Evolutionary conservation across 2,888 invertebrate genomes (phyloP), one percentile per base, ranked within the genome.

Genomic region (Caenorhabditis angaria): DNA sequence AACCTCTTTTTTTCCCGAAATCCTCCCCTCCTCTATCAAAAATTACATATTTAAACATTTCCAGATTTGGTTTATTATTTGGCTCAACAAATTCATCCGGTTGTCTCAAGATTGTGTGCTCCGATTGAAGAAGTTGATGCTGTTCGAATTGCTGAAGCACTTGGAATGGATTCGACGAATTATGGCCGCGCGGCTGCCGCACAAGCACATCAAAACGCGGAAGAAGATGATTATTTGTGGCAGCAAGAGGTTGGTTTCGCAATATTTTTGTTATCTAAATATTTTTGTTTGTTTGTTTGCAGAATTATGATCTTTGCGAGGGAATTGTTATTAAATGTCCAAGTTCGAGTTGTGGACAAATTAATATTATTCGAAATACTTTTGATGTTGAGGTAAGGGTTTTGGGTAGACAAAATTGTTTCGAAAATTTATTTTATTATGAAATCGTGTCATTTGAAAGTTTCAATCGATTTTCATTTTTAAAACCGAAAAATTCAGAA

Each of bases 51-150:
- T n/a, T n/a, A n/a, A n/a, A n/a, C n/a, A n/a, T n/a, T 32, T 32
- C n/a, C 69, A 89, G 99, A 99, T 88, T 91, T 91, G 1, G 91
- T 92, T 79, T 99, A 99, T 89, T 99, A 99, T 89, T 90, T 99
- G 78, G 91, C 93, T 0, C 93, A 95, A 87, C 99, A 99, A 90
- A 91, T 99, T 53, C 95, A 96, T 88, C 99, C 99, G 0, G 96
- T 99, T 0, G 93, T 97, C 72, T 92, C 94, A 29, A 91, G 99
- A 79, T 92, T 99, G 87, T 94, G 95, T 87, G 95, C 95, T 78
- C 97, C 97, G 0, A 93, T 99, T 54, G 94, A 95, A 78, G 95
- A 94, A 14, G 93, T 94, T 77, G 96, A 97, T 89, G 92, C 93
- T 2, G 93, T 93, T 60, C 91, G 93, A 75, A 92, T 99, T 72